These are phyloP conservation scores for Baccha elongata DNA, from an alignment of 2,888 invertebrate species.

Conservation along the genomic window DNA sequence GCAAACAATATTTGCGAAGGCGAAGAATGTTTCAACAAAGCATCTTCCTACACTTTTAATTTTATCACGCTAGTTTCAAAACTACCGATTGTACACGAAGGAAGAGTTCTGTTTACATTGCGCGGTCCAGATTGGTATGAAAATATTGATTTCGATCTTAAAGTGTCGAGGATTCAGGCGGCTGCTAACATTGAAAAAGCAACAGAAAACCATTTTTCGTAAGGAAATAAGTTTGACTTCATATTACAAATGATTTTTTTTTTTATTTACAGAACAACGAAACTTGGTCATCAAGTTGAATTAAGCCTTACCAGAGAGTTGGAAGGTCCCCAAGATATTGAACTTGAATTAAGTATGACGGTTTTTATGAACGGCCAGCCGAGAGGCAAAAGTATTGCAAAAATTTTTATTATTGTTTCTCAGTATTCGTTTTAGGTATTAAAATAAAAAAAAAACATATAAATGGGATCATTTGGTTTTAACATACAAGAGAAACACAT, in stretches of 20 bases:
- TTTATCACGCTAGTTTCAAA: conserved; percentile 96
- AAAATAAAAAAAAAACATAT: not conserved
- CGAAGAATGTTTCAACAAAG: conserved; percentile 89
- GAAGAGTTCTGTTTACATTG: conserved; percentile 92
- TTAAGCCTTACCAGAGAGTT: conserved; percentile 89
- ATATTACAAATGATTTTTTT: conserved; percentile 73
- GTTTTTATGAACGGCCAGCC: conserved; percentile 88
- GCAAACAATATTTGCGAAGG: conserved; percentile 87
- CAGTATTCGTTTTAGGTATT: conserved; percentile 88
- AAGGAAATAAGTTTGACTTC: conserved; percentile 77
- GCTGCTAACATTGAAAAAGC: conserved; percentile 85
- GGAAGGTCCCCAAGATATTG: conserved; percentile 95
- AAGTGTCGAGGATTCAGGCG: conserved; percentile 86
- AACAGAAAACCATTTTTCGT: conserved; percentile 85
- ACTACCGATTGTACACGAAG: conserved; percentile 86
- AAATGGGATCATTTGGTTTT: too few species aligned
- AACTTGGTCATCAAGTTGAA: conserved; percentile 87
- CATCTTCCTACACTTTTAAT: conserved; percentile 95
- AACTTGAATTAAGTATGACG: conserved; percentile 93
- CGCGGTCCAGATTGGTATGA: conserved; percentile 89
- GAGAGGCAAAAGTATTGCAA: conserved; percentile 92
- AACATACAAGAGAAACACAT: too few species aligned
- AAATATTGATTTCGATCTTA: conserved; percentile 90
- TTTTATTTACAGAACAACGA: conserved; percentile 82
- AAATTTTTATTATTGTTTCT: conserved; percentile 92